phyloP scores from a whole-genome alignment of 2,797 vertebrate species.

The Microctenopoma stevenorrisi region DNA sequence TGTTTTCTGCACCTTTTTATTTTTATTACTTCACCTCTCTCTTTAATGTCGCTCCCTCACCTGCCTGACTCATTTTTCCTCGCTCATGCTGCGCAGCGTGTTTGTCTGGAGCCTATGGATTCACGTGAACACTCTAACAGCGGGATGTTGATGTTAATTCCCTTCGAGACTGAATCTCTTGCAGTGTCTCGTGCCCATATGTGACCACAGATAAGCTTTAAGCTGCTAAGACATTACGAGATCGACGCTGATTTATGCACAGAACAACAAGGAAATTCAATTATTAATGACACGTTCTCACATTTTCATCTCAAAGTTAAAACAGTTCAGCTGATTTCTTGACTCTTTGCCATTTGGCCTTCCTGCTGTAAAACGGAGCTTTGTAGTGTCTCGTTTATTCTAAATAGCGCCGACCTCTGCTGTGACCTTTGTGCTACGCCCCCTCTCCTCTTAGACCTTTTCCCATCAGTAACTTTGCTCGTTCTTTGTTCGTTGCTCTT shows the following conservation, averaged over 20 bases:
- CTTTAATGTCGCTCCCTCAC: neutral
- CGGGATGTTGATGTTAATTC: neutral
- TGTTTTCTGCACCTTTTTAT: neutral
- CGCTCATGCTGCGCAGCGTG: neutral
- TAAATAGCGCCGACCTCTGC: neutral
- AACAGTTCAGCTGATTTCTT: neutral
- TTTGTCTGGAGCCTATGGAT: neutral
- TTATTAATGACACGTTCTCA: too few relatives aligned
- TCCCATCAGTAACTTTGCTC: neutral
- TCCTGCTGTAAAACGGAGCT: neutral
- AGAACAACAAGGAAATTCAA: neutral
- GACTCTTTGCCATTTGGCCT: neutral
- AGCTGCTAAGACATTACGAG: neutral
- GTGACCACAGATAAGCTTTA: neutral
- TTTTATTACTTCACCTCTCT: neutral
- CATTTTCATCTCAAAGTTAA: neutral
- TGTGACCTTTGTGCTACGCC: neutral
- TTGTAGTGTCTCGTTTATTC: conserved; percentile 6
- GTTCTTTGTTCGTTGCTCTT: neutral
- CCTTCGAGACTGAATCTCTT: neutral
- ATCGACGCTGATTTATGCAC: neutral
- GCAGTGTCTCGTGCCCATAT: neutral
- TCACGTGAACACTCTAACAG: neutral
- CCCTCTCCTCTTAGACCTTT: neutral
- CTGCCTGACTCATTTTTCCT: conserved; percentile 4